These are phyloP conservation scores for Cordylochernes scorpioides DNA, from an alignment of 2,888 invertebrate genomes.

Conservation along the genomic window DNA sequence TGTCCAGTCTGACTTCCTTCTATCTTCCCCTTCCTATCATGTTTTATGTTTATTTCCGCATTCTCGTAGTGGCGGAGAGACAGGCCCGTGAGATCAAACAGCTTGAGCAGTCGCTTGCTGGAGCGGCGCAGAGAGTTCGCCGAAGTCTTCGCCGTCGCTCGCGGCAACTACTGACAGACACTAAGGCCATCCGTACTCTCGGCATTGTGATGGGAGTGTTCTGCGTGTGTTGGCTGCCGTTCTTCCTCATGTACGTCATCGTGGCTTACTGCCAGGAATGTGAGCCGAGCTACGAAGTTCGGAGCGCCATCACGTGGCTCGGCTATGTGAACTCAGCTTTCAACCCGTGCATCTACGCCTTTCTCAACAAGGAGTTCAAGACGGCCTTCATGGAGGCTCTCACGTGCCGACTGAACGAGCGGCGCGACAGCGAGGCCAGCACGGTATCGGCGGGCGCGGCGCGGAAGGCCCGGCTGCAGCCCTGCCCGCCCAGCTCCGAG, in stretches of 20 bases:
- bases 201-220: constrained; percentile 92
- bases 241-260: constrained; percentile 77
- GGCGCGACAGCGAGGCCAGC: constrained; percentile 6
- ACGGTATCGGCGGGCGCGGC: constrained; percentile 3
- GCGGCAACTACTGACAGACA: constrained; percentile 73
- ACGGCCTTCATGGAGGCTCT: constrained; percentile 77
- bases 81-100: constrained; percentile 17
- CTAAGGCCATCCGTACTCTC: constrained; percentile 81
- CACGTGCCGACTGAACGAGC: constrained; percentile 29
- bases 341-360: constrained; percentile 78
- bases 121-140: constrained; percentile 9
- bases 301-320: constrained; percentile 29
- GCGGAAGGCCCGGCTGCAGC: constrained; percentile 10
- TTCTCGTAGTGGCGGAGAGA: constrained; percentile 17
- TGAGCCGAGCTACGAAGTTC: constrained; percentile 38
- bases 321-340: constrained; percentile 29
- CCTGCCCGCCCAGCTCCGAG: constrained; percentile 7
- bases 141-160: constrained; percentile 62
- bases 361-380: constrained; percentile 80
- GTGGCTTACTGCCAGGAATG: constrained; percentile 57
- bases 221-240: constrained; percentile 85
- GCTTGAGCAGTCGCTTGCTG: constrained; percentile 15
- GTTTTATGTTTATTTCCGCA: constrained; percentile 18
- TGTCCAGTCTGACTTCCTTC: constrained; percentile 19
- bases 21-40: constrained; percentile 19